Evolutionary conservation across 2,797 vertebrate species (phyloP).

Genomic region (Echeneis naucrates): DNA sequence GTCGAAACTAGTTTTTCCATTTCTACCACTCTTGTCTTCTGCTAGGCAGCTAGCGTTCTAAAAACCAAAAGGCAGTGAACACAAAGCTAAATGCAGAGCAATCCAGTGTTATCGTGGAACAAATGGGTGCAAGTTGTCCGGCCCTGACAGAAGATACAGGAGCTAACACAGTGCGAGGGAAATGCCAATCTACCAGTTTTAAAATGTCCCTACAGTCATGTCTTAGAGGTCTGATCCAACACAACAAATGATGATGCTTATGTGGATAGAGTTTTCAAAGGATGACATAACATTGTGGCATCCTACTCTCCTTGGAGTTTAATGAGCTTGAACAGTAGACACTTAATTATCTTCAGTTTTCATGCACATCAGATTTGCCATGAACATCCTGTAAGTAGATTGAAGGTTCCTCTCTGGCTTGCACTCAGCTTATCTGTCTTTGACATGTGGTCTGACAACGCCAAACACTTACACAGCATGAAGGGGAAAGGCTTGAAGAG

Average conservation of each 20-base stretch:
- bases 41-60: background rate
- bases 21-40: constrained; percentile 8
- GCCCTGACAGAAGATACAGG: background rate
- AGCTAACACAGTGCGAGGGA: background rate
- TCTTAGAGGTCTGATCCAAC: background rate
- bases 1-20: constrained; percentile 40
- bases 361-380: constrained; percentile 33
- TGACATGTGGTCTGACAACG: constrained; percentile 52
- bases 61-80: background rate
- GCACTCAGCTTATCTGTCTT: constrained; percentile 39
- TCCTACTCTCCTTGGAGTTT: background rate
- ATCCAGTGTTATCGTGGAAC: background rate
- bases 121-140: background rate
- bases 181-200: background rate
- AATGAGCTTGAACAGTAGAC: constrained; percentile 18
- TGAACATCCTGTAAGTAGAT: constrained; percentile 32
- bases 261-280: background rate
- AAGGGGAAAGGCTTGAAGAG: constrained; percentile 6
- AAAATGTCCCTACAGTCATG: background rate
- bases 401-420: constrained; percentile 42
- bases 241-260: background rate
- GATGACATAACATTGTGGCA: background rate
- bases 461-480: constrained; percentile 42
- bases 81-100: background rate
- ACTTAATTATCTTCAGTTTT: constrained; percentile 32